These are phyloP conservation scores for Carollia perspicillata DNA, from an alignment of 2,113 vertebrate genomes.

Conservation along the genomic window DNA sequence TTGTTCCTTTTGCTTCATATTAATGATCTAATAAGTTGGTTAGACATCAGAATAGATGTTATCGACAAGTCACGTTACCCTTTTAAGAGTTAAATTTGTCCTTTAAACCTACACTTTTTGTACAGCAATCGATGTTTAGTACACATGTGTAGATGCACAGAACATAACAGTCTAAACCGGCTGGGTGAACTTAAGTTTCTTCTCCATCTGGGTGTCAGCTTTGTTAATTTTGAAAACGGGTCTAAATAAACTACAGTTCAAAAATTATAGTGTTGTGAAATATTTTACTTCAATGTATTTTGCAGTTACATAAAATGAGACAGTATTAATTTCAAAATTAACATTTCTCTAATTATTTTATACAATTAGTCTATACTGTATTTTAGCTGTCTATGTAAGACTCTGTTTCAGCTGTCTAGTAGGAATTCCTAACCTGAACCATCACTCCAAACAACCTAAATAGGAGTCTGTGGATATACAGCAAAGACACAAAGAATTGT, in stretches of 20 bases:
- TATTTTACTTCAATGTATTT: neutral
- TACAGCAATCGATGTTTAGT: neutral
- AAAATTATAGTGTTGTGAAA: slow-evolving; percentile 30
- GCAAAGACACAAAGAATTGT: neutral
- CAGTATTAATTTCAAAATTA: neutral
- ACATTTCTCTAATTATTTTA: neutral
- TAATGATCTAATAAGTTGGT: neutral
- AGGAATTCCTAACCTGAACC: neutral
- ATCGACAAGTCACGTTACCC: neutral
- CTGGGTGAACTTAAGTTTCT: neutral
- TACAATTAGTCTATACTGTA: neutral
- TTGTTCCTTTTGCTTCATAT: neutral
- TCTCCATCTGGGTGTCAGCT: neutral
- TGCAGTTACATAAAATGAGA: neutral
- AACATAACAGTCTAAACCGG: neutral
- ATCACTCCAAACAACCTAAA: neutral
- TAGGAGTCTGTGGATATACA: neutral
- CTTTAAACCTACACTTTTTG: neutral
- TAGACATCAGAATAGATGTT: neutral
- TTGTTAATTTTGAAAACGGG: neutral
- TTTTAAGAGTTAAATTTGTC: neutral
- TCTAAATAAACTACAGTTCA: slow-evolving; percentile 14
- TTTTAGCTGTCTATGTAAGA: neutral
- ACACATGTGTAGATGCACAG: neutral
- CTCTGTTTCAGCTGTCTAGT: neutral